Conservation (phyloP, 2,888 invertebrate genomes). For the Athetis lepigone region DNA sequence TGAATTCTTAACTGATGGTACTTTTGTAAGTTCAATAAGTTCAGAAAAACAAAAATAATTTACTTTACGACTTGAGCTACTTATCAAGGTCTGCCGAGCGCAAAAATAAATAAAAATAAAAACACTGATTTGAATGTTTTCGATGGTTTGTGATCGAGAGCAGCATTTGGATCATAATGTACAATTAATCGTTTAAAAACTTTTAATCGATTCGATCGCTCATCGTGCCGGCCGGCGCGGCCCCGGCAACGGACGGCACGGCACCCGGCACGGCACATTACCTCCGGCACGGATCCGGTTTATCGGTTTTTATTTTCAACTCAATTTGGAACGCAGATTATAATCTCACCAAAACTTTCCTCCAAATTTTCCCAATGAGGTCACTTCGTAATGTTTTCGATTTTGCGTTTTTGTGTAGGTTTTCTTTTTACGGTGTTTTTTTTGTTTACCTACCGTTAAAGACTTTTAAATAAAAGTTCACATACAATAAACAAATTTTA, state of each 20-base stretch:
- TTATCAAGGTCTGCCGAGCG: not conserved
- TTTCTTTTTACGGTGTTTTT: slow-evolving; percentile 1
- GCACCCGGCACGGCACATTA: slow-evolving; percentile 25
- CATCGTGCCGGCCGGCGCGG: slow-evolving; percentile 30
- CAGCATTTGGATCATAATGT: slow-evolving; percentile 5
- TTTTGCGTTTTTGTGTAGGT: slow-evolving; percentile 15
- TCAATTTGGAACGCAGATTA: slow-evolving; percentile 60
- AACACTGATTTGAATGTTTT: slow-evolving; percentile 11
- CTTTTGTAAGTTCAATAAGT: not conserved
- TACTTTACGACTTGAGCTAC: slow-evolving; percentile 1
- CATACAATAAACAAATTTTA: not conserved
- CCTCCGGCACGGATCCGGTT: slow-evolving; percentile 22
- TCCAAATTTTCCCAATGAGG: slow-evolving; percentile 14
- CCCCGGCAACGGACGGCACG: too few relatives aligned
- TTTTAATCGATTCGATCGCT: slow-evolving; percentile 63
- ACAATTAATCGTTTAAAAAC: slow-evolving; percentile 54
- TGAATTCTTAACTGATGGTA: slow-evolving; percentile 12
- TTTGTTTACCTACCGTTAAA: not conserved
- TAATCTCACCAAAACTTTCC: slow-evolving; percentile 50
- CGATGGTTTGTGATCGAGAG: slow-evolving; percentile 40
- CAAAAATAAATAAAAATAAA: slow-evolving; percentile 4
- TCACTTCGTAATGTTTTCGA: slow-evolving; percentile 12
- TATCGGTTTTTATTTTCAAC: slow-evolving; percentile 44
- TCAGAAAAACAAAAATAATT: slow-evolving; percentile 14
- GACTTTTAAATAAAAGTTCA: not conserved